These are phyloP conservation scores for Melanotaenia parkinsoni DNA, from an alignment of 2,797 vertebrate species.

Conservation along the genomic window DNA sequence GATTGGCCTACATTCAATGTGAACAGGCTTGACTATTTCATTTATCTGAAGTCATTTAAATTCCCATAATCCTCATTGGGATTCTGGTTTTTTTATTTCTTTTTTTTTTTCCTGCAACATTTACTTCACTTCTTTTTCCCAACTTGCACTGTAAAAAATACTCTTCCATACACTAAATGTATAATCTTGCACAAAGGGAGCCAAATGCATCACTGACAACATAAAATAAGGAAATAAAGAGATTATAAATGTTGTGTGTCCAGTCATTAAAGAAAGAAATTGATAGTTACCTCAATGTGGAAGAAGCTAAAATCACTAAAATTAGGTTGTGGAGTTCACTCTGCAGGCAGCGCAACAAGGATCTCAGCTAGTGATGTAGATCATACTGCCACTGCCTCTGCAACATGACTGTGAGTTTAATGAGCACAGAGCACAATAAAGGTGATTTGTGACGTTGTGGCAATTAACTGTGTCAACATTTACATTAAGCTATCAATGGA, in stretches of 20 bases:
- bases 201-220: neutral
- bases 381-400: conserved; percentile 27
- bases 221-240: neutral
- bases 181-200: conserved; percentile 1
- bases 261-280: conserved; percentile 9
- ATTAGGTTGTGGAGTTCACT: conserved; percentile 51
- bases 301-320: conserved; percentile 40
- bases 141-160: neutral
- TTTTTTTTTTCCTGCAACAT: neutral
- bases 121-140: neutral
- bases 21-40: neutral
- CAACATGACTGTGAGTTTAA: conserved; percentile 33
- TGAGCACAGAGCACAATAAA: conserved; percentile 11
- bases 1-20: neutral
- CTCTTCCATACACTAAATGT: neutral
- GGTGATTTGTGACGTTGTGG: conserved; percentile 37
- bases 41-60: conserved; percentile 16
- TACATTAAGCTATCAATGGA: conserved; percentile 24
- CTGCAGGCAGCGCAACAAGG: conserved; percentile 44
- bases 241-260: neutral
- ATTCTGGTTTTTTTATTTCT: neutral
- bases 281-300: conserved; percentile 11
- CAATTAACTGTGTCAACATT: conserved; percentile 54
- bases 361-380: conserved; percentile 38
- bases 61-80: conserved; percentile 34